Evolutionary conservation across 2,113 vertebrate species (phyloP).

Genomic region (Vidua chalybeata): DNA sequence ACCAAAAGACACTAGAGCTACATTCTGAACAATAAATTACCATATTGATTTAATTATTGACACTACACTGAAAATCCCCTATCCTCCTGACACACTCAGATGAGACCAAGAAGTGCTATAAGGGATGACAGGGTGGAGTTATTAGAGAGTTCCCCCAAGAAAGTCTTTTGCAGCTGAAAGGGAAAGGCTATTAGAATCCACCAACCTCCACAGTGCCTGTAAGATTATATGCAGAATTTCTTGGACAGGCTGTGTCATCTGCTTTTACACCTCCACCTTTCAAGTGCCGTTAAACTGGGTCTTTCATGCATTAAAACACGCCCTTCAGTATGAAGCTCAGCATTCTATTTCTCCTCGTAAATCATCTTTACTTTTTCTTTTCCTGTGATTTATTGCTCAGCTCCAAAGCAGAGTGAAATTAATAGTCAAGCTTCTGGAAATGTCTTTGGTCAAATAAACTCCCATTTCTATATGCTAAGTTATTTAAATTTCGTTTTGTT

Average conservation of each 20-base stretch:
- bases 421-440: background rate
- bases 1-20: background rate
- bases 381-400: background rate
- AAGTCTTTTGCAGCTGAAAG: background rate
- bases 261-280: background rate
- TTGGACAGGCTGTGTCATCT: slow-evolving; percentile 6
- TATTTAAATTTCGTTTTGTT: background rate
- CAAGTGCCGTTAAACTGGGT: background rate
- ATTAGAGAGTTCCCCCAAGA: background rate
- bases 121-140: background rate
- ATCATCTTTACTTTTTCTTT: background rate
- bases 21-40: background rate
- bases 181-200: background rate
- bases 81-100: background rate
- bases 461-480: background rate
- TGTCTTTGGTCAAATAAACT: background rate
- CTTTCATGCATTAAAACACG: background rate
- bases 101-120: background rate
- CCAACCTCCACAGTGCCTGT: background rate
- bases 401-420: background rate
- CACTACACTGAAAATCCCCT: background rate
- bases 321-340: background rate
- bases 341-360: background rate
- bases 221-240: background rate
- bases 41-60: background rate